These are phyloP conservation scores for Pogona vitticeps DNA, from an alignment of 2,113 vertebrate genomes.

Conservation along the genomic window DNA sequence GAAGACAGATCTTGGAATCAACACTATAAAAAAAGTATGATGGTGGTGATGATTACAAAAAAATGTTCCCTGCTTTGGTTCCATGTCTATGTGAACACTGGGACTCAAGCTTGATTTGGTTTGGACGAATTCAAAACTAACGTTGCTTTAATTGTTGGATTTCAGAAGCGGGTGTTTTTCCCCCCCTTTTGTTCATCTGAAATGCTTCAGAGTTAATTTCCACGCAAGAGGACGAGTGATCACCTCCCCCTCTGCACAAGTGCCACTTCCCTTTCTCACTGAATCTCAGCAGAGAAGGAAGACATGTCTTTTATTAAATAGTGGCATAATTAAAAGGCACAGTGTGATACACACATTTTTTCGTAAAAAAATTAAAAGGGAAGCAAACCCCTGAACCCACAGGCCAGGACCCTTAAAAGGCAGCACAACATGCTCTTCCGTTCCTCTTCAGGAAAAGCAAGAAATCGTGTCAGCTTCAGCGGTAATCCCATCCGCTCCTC, in stretches of 20 bases:
- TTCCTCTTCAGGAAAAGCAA: background rate
- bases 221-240: no score
- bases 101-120: no score
- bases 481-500: background rate
- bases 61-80: no score
- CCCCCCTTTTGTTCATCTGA: background rate
- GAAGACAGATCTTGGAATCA: background rate
- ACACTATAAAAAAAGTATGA: background rate
- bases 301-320: conserved; percentile 15
- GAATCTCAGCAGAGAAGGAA: background rate
- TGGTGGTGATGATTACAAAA: no score
- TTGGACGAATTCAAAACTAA: no score
- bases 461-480: background rate
- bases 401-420: background rate
- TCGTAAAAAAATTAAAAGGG: background rate
- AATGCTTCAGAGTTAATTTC: background rate
- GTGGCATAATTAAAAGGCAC: conserved; percentile 23
- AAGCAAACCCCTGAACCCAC: background rate
- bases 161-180: background rate
- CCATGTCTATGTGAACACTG: no score
- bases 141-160: background rate
- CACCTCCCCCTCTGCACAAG: no score
- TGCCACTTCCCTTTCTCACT: no score
- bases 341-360: background rate
- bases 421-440: background rate